Evolutionary conservation across 2,797 vertebrate genomes (phyloP), one percentile per base, ranked within the genome.

Genomic region (Sebastes aleutianus): DNA sequence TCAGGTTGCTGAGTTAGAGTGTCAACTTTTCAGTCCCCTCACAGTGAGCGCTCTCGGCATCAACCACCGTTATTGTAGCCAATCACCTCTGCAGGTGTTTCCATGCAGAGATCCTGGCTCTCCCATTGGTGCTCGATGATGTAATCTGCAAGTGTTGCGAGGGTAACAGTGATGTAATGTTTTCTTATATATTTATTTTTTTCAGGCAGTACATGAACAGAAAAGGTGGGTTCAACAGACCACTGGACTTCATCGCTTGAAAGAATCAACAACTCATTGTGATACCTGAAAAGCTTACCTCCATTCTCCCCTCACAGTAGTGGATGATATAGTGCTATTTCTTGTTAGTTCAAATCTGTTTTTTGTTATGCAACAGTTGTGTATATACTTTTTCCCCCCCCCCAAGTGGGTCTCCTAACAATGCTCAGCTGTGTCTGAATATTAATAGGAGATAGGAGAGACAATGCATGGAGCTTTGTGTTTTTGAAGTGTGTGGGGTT

Each of bases 191-290:
- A 68, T 88, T 83, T 89, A 39, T 20, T 90, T 86, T 91, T 80
- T 86, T 76, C 80, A 99, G 98, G 95, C 98, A 99, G 76, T 99
- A 99, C 93, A 99, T 99, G 98, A 99, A 99, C 96, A 96, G 97
- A 74, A 99, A 99, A 95, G 98, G 98, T 87, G 98, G 98, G 82
- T 99, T 99, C 95, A 99, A 99, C 96, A 97, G 98, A 93, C 98
- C 98, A 8, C 93, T 99, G 96, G 98, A 99, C 93, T 99, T 99
- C 93, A 98, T 99, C 27, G 98, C 98, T 22, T 99, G 94, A 98
- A 50, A 20, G 77, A 7, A 8, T 71, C 64, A 65, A 11, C 63
- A 75, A 8, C 76, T 74, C 22, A n/a, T 54, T 8, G 12, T 69
- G 56, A 68, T 74, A n/a, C 18, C 63, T 0, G 22, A 65, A 47